A percentile compares a stretch with the other conserved stretches of the same genome.
phyloP scores from a whole-genome alignment of 2,113 vertebrate species.

The Melanerpes formicivorus region DNA sequence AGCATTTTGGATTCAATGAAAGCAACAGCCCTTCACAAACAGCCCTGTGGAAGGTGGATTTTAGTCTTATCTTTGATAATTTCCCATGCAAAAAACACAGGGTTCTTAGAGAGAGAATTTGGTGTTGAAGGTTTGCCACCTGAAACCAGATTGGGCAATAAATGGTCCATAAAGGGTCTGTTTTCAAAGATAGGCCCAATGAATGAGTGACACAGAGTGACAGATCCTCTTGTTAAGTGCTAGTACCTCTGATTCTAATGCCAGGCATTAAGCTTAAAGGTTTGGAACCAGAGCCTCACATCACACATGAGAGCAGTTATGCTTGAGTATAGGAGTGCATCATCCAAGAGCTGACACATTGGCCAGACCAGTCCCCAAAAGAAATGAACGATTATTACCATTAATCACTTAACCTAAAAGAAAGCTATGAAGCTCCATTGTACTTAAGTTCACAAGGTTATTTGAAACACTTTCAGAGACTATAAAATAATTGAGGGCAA shows the following conservation, averaged over 20 bases:
- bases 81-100: background rate
- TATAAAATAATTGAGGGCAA: background rate
- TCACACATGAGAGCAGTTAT: background rate
- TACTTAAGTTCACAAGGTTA: background rate
- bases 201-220: background rate
- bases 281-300: background rate
- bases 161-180: background rate
- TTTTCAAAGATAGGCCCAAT: background rate
- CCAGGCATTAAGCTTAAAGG: accelerated
- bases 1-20: background rate
- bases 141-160: background rate
- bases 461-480: background rate
- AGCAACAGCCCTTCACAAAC: background rate
- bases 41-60: background rate
- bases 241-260: background rate
- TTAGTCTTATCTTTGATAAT: background rate
- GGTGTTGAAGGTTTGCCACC: background rate
- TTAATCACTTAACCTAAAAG: background rate
- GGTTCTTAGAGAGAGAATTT: background rate
- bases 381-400: background rate
- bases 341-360: background rate
- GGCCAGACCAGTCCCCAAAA: background rate
- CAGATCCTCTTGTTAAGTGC: background rate
- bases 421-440: background rate
- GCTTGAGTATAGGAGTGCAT: background rate